A percentile compares a stretch with the other conserved stretches of the same genome.
phyloP scores from a whole-genome alignment of 2,888 invertebrate genomes.

The Tethea ocularis region DNA sequence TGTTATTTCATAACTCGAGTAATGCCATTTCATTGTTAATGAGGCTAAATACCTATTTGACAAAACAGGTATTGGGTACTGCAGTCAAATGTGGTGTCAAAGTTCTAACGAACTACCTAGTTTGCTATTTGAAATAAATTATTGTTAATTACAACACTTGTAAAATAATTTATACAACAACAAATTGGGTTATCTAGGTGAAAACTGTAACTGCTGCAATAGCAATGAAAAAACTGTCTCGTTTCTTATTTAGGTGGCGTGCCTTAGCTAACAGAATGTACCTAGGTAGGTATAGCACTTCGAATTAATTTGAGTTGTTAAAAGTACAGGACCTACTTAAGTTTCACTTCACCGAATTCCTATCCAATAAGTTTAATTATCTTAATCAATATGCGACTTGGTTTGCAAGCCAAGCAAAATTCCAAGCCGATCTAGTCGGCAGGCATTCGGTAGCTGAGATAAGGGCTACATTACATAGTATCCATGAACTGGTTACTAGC shows the following conservation, averaged over 20 bases:
- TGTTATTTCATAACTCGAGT: neutral
- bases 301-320: neutral
- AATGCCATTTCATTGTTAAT: constrained; percentile 20
- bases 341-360: constrained; percentile 12
- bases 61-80: constrained; percentile 8
- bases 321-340: neutral
- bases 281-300: too few species aligned
- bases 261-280: neutral
- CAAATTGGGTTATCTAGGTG: too few species aligned
- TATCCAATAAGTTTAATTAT: constrained; percentile 18
- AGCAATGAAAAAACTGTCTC: neutral
- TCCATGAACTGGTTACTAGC: constrained; percentile 62
- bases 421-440: constrained; percentile 37
- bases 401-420: constrained; percentile 32
- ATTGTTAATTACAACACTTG: constrained; percentile 10
- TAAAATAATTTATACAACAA: neutral
- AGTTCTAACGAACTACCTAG: constrained; percentile 38
- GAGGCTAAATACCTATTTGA: constrained; percentile 14
- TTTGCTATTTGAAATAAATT: constrained; percentile 32
- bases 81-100: constrained; percentile 36
- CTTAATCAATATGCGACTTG: constrained; percentile 11
- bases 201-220: too few species aligned
- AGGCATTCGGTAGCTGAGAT: constrained; percentile 62
- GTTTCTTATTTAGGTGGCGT: neutral
- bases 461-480: constrained; percentile 63